Percentiles rank a stretch among this genome's conserved stretches.
Evolutionary conservation across 2,888 invertebrate species (phyloP).

Genomic region (Acleris cristana): DNA sequence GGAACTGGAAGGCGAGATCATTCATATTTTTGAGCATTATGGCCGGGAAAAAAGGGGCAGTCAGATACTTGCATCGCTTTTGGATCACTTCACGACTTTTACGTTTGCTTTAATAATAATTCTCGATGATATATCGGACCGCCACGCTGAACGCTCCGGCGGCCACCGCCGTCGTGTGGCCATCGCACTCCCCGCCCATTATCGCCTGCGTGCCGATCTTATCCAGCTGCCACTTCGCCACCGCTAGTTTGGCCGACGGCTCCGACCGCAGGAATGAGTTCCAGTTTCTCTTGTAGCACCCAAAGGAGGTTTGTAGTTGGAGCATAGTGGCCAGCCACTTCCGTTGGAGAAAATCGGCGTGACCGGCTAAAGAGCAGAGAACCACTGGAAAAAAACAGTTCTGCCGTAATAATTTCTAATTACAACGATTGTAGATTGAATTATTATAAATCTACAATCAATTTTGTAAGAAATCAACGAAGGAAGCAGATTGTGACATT

Average conservation of each 20-base stretch:
- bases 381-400: slow-evolving; percentile 5
- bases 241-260: background rate
- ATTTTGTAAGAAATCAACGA: too few relatives aligned
- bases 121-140: slow-evolving; percentile 52
- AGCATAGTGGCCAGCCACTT: slow-evolving; percentile 52
- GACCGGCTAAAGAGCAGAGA: slow-evolving; percentile 53
- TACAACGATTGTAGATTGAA: too few relatives aligned
- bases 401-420: background rate
- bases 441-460: too few relatives aligned
- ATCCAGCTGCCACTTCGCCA: slow-evolving; percentile 33
- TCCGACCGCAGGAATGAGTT: too few relatives aligned
- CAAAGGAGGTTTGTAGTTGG: slow-evolving; percentile 49
- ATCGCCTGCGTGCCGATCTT: slow-evolving; percentile 10
- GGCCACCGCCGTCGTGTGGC: slow-evolving; percentile 53
- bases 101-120: slow-evolving; percentile 34
- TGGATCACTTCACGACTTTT: background rate
- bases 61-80: too few relatives aligned
- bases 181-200: slow-evolving; percentile 43
- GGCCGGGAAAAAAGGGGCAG: too few relatives aligned
- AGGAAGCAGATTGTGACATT: too few relatives aligned
- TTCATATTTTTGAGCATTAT: too few relatives aligned
- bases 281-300: slow-evolving; percentile 50
- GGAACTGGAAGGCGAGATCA: too few relatives aligned
- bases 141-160: slow-evolving; percentile 46
- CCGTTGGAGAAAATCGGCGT: slow-evolving; percentile 52